These are phyloP conservation scores for Brenthis hecate DNA, from an alignment of 2,888 invertebrate species.

Conservation along the genomic window DNA sequence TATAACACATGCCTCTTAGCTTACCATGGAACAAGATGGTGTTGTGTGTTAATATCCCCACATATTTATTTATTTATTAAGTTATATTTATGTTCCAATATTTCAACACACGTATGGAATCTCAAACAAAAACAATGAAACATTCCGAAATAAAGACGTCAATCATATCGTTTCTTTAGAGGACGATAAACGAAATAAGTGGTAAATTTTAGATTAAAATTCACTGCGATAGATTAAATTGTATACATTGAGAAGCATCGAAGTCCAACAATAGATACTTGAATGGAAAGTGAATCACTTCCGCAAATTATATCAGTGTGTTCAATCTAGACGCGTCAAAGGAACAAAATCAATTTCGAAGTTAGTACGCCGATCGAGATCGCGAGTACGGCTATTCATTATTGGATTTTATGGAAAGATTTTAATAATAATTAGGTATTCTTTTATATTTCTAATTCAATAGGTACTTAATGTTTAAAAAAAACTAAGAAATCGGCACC, in stretches of 20 bases:
- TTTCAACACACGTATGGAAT: too few species aligned
- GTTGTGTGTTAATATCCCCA: too few species aligned
- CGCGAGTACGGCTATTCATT: conserved; percentile 76
- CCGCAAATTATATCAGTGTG: conserved; percentile 66
- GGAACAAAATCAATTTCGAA: conserved; percentile 78
- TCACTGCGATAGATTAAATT: conserved; percentile 15
- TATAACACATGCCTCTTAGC: too few species aligned
- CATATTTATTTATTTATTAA: too few species aligned
- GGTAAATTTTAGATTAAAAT: conserved; percentile 6
- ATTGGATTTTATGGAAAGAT: conserved; percentile 77
- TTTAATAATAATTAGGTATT: conserved; percentile 76
- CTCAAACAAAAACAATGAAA: neutral
- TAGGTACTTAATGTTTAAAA: conserved; percentile 62
- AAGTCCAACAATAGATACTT: conserved; percentile 36
- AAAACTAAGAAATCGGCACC: neutral
- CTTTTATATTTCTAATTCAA: conserved; percentile 65
- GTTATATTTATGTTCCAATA: too few species aligned
- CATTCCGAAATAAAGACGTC: neutral
- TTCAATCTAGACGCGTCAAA: conserved; percentile 65
- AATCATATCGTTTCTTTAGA: neutral
- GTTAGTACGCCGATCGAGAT: conserved; percentile 62
- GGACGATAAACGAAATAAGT: conserved; percentile 2
- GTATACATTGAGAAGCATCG: conserved; percentile 25
- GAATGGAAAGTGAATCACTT: conserved; percentile 58
- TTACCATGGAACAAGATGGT: too few species aligned